Base-by-base conservation (phyloP, 2,797 vertebrate genomes). In the Yasuhikotakia modesta region DNA sequence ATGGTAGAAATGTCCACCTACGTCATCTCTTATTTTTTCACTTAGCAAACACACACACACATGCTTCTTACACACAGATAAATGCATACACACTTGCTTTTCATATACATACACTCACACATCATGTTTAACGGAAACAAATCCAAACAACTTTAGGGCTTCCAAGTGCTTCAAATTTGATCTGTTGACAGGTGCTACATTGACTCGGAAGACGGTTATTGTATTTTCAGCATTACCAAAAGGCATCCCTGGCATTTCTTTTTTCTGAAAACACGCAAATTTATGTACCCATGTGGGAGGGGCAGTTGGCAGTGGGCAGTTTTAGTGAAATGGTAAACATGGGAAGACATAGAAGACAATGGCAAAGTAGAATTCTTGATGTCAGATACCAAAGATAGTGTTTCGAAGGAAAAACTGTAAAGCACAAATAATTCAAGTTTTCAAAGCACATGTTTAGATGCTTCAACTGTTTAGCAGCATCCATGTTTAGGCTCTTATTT, bases 161-260 rank as follows among this genome's bases (percentile, higher is more conserved):
- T 74, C 77, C 68, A 84, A 74, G 78, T 70, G 72, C 72, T 85
- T 48, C 70, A 83, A 76, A 73, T 81, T 68, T 19, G 83, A 65
- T 74, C 60, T 24, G 43, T 57, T 64, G 70, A 52, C 68, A 48
- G 77, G 79, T 82, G 87, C 81, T 85, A 83, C 82, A 80, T 82
- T 73, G 76, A 84, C 81, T 75, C 45, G 71, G 83, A 87, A 87
- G 84, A 88, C 85, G 79, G 27, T 64, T 77, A 61, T 61, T 73
- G 55, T 53, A 86, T 79, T 83, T 86, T 81, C 84, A 74, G 89
- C 85, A 79, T 84, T 74, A 87, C 85, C 82, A 82, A 82, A 92
- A 92, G 91, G 91, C 90, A 91, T 88, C 89, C 73, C 85, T 87
- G 87, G 88, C 87, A 85, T 81, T 87, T 78, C 85, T 72, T 79